Evolutionary conservation across 1,140 invertebrate genomes (phyloP), one percentile per base, ranked within the genome.

Genomic region (Drosophila santomea): DNA sequence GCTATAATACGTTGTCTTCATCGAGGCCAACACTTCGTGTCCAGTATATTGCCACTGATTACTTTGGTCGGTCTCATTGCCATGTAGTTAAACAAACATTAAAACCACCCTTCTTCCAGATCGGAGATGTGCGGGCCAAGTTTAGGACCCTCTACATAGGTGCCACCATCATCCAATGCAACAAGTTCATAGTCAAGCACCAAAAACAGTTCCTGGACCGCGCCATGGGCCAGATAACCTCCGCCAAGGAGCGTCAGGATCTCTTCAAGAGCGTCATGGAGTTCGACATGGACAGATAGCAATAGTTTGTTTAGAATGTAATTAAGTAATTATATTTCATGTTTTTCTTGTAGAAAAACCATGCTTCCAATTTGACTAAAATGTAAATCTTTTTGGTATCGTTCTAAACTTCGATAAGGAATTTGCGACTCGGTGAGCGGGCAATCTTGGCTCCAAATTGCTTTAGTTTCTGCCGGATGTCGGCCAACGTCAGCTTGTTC

Each of bases 161-260:
- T 47, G 96, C 96, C n/a, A 96, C 96, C 11, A 93, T 97, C 23
- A 96, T 95, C 91, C 95, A 97, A 57, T 96, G 96, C 92, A 96
- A 96, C 86, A 94, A 94, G 74, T 96, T 95, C 88, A 94, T 97
- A 50, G 92, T 95, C 84, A 94, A 93, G 63, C 94, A 95, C 90
- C 96, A 96, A 81, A 93, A 93, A 64, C 91, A 93, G 32, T 92
- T 81, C 48, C 59, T 92, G 12, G 85, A 92, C 51, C 74, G 77
- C 43, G 76, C 80, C 56, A 79, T 92, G 64, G 89, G 90, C 6
- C 74, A 90, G 51, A 47, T 90, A 6, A 77, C 59, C 3, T 92
- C 93, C n/a, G 93, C 93, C 48, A 93, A 93, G 64, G 94, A 94
- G 81, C 92, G 93, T 48, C 93, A 93, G 71, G 92, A 93, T 41